Conservation (phyloP, 2,113 vertebrate species). For the Epinephelus lanceolatus region DNA sequence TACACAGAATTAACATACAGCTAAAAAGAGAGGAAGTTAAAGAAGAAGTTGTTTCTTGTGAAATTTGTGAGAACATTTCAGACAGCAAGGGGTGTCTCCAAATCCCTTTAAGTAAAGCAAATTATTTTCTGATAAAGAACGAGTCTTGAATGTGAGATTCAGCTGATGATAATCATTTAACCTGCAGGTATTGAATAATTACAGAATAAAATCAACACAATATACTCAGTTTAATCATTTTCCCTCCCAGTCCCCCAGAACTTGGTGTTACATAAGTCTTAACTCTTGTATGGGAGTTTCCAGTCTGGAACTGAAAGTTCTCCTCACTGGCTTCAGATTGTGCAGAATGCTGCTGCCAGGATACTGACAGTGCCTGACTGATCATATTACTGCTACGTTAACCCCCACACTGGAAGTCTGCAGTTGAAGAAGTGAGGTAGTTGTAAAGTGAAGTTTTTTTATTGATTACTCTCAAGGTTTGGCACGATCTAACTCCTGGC, state of each 20-base stretch:
- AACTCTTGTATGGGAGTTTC: constrained; percentile 59
- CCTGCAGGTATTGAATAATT: constrained; percentile 17
- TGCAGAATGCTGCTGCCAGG: constrained; percentile 57
- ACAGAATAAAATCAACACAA: constrained; percentile 9
- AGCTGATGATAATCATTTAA: constrained; percentile 2
- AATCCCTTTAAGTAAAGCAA: constrained; percentile 6
- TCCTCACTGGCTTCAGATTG: constrained; percentile 55
- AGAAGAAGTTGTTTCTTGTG: constrained; percentile 24
- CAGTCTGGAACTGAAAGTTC: constrained; percentile 61
- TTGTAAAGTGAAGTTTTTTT: constrained; percentile 47
- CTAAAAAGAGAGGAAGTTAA: constrained; percentile 22
- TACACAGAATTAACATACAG: constrained; percentile 5
- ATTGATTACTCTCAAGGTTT: constrained; percentile 62
- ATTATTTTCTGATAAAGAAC: not conserved
- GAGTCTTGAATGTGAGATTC: not conserved
- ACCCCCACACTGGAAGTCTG: constrained; percentile 57
- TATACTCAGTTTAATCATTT: constrained; percentile 12
- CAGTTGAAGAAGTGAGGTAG: constrained; percentile 49
- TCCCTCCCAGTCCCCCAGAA: constrained; percentile 17
- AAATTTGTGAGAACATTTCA: constrained; percentile 28
- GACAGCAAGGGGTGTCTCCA: not conserved
- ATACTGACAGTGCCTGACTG: constrained; percentile 68
- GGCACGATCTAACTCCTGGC: constrained; percentile 51
- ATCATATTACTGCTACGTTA: constrained; percentile 68
- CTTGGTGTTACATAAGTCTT: constrained; percentile 32